These are phyloP conservation scores for Geotrupes spiniger DNA, from an alignment of 2,888 invertebrate genomes.

Conservation along the genomic window DNA sequence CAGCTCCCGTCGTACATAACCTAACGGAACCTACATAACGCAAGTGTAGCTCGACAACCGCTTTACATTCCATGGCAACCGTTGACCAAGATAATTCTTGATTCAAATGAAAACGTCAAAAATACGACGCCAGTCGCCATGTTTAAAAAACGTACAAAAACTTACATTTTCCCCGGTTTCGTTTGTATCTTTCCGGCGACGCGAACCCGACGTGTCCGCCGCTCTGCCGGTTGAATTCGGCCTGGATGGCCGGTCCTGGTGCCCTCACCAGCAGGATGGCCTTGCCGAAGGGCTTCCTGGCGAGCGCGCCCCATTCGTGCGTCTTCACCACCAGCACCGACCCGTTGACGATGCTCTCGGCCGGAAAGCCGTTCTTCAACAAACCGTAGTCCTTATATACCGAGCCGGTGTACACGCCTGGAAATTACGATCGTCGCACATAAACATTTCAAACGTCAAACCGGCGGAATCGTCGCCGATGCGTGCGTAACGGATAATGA, in stretches of 20 bases:
- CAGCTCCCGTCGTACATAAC: too few species aligned
- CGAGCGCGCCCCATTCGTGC: slow-evolving; percentile 67
- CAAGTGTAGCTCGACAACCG: too few species aligned
- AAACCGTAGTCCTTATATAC: slow-evolving; percentile 80
- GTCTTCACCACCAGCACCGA: slow-evolving; percentile 78
- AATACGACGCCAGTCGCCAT: too few species aligned
- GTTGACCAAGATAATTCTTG: too few species aligned
- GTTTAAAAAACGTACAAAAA: too few species aligned
- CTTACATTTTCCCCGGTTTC: slow-evolving; percentile 62
- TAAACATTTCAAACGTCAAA: too few species aligned
- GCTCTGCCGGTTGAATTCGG: slow-evolving; percentile 77
- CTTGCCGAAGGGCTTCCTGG: slow-evolving; percentile 60
- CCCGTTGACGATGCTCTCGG: slow-evolving; percentile 71
- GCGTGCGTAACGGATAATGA: too few species aligned
- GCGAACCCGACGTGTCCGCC: slow-evolving; percentile 80
- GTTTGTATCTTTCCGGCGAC: slow-evolving; percentile 62
- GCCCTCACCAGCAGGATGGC: slow-evolving; percentile 70
- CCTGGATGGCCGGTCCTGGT: slow-evolving; percentile 70
- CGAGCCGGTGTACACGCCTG: slow-evolving; percentile 74
- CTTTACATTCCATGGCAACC: too few species aligned
- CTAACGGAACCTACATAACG: too few species aligned
- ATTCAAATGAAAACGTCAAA: too few species aligned
- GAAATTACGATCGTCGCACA: slow-evolving; percentile 31
- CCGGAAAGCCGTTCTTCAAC: slow-evolving; percentile 75
- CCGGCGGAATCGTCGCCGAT: too few species aligned